Evolutionary conservation across 2,113 vertebrate species (phyloP).

Genomic region (Actenoides hombroni): DNA sequence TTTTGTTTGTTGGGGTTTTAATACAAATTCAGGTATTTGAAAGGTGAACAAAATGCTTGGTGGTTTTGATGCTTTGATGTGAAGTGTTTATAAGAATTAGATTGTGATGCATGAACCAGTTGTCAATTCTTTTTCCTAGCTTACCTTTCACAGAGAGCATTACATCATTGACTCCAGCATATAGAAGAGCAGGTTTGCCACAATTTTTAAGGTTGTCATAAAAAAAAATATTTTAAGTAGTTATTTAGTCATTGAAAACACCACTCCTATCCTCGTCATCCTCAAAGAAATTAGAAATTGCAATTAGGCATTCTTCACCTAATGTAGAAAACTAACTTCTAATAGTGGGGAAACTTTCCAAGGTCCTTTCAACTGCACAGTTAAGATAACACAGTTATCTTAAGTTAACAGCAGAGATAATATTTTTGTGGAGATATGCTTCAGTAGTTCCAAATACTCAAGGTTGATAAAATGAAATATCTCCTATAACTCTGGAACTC

Average conservation of each 20-base stretch:
- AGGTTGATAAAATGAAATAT: neutral
- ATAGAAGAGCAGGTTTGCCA: neutral
- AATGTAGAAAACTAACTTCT: neutral
- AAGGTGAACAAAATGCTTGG: neutral
- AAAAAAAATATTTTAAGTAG: neutral
- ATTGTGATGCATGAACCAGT: neutral
- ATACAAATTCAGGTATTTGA: neutral
- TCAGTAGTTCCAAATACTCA: neutral
- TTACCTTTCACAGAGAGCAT: neutral
- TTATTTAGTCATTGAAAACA: constrained; percentile 1
- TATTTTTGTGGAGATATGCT: neutral
- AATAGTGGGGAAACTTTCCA: neutral
- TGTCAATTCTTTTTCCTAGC: neutral
- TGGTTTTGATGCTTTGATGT: neutral
- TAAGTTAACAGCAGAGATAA: neutral
- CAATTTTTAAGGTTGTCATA: neutral
- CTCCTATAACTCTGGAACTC: neutral
- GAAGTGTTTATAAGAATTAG: constrained; percentile 31
- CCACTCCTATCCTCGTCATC: neutral
- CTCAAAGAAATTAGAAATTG: constrained; percentile 1
- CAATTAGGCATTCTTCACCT: neutral
- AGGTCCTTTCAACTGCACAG: neutral
- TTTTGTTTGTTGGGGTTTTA: neutral
- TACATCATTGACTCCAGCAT: neutral
- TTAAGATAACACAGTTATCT: neutral